Evolutionary conservation across 2,888 invertebrate species (phyloP), one percentile per base, ranked within the genome.

Genomic region (Agrotis clavis): DNA sequence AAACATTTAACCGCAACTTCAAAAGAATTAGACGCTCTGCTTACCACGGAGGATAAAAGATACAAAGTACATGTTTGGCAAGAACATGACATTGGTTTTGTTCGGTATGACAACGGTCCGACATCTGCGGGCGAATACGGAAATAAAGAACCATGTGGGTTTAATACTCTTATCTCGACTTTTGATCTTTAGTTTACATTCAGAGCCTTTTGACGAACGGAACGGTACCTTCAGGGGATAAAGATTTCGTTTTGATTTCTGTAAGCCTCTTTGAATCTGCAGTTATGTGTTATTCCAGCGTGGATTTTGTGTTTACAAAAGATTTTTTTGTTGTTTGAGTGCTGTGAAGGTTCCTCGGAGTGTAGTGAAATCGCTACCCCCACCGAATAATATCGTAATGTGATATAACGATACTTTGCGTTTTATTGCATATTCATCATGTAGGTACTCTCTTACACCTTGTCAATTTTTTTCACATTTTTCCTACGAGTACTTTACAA

Each of bases 71-170:
- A 81, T 78, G 79, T 85, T 83, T 83, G 77, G 77, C 74, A 75
- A 76, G 81, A 79, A 83, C 79, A 82, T 83, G 84, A 86, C 79
- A 71, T 78, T 68, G 68, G 77, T 78, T 77, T 82, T 83, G 81
- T 84, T 74, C 73, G 41, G 30, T 41, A 79, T 82, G 86, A 87
- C 82, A 83, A 78, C 83, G 87, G 87, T 86, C 78, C 54, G 79
- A 86, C 85, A 60, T 76, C 74, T 81, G 74, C 79, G 79, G 83
- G 78, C 62, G 67, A 45, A 77, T 68, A 74, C 71, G 78, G 75
- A 80, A 80, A 79, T 78, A 86, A 77, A 84, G 84, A 79, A 67
- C 62, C 69, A 84, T 86, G 83, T 76, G 83, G 83, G 85, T 35
- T 81, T 70, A 76, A 82, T 72, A 75, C 74, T 74, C 67, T 71